Base-by-base conservation (phyloP, 2,888 invertebrate genomes). In the Nasonovia ribisnigri region DNA sequence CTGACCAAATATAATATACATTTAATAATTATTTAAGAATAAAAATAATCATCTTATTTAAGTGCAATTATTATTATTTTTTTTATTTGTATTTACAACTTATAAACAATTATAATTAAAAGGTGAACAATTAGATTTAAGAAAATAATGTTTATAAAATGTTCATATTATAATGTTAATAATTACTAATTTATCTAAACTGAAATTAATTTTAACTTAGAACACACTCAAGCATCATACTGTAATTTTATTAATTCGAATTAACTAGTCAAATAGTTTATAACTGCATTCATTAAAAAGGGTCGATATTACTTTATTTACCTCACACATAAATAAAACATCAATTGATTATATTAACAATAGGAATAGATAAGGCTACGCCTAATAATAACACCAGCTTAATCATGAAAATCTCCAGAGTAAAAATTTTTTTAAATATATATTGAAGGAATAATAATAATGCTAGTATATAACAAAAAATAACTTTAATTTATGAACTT, bases 121-220 rank as follows among this genome's bases (percentile, higher is more conserved):
- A 43, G 3, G 26, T 57, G 29, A 24, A 10, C 8, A 57, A 26
- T 57, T 57, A 26, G 26, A 57, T 29, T 57, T 54, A 24, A 24
- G 57, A 57, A 57, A 57, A 57, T 10, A 8, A 1, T 8, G 26
- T 1, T 57, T 57, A 60, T 29, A 29, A 60, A 60, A 60, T 60
- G 46, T 46, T 57, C n/a, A 13, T 29, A 16, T 54, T 54, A 54
- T 54, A 43, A 54, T 11, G 36, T 91, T 26, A 57, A 60, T 57
- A 5, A 77, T 20, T 91, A 42, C 86, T 57, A 42, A 20, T 51
- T 92, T 20, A 67, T 51, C 42, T 88, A 51, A 92, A 92, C 48
- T 88, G 51, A 92, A 92, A 67, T 67, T 13, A 0, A 88, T 67
- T 88, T 88, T 11, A 91, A 84, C 26, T 43, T n/a, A 36, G 3